Conservation (phyloP, 2,888 invertebrate species). For the Parelbella ahira region DNA sequence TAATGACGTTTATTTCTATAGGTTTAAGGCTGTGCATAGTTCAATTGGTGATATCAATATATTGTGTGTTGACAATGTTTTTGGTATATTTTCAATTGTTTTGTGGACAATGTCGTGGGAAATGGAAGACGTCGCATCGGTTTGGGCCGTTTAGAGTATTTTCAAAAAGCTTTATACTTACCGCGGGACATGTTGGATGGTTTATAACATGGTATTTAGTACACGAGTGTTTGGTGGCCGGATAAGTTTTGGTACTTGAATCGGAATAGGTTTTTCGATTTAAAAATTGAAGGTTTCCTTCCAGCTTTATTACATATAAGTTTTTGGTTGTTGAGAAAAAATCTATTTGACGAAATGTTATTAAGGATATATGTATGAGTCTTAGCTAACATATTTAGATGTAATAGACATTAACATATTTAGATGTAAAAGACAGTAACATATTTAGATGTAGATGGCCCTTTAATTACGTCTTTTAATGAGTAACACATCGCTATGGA, state of each 20-base stretch:
- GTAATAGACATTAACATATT: too few relatives aligned
- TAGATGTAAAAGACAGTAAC: too few relatives aligned
- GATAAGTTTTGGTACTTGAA: conserved; percentile 46
- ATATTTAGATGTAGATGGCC: too few relatives aligned
- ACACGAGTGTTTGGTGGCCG: conserved; percentile 25
- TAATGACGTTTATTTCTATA: conserved; percentile 29
- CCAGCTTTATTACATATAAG: too few relatives aligned
- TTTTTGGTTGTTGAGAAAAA: too few relatives aligned
- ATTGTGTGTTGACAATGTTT: conserved; percentile 47
- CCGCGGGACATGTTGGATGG: conserved; percentile 59
- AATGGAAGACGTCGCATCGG: conserved; percentile 39
- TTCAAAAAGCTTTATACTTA: conserved; percentile 56
- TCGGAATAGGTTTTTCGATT: not conserved
- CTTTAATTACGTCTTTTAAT: too few relatives aligned
- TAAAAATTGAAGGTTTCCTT: too few relatives aligned
- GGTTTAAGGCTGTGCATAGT: conserved; percentile 23
- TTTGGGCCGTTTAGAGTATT: conserved; percentile 38
- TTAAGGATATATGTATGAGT: too few relatives aligned
- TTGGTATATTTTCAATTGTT: conserved; percentile 60
- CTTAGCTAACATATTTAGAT: too few relatives aligned
- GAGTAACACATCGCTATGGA: too few relatives aligned
- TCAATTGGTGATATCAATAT: conserved; percentile 4
- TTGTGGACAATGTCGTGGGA: conserved; percentile 61
- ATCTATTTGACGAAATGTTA: too few relatives aligned
- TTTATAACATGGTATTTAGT: conserved; percentile 70